Base-by-base conservation (phyloP, 1,140 invertebrate species). In the Sycobia sp. region DNA sequence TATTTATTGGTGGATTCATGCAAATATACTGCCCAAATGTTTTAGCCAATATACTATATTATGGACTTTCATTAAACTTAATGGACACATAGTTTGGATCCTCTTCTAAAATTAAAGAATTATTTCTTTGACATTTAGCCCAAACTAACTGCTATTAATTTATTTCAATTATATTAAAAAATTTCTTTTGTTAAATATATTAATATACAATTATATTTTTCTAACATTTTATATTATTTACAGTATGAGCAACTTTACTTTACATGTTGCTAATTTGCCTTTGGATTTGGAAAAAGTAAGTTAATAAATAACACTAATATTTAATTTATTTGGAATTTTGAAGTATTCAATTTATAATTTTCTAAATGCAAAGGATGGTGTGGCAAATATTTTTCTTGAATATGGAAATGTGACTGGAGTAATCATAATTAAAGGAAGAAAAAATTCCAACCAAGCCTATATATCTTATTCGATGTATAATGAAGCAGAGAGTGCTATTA, bases 261-360 rank as follows among this genome's bases (percentile, higher is more conserved):
- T 77, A 16, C 68, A 69, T 23, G 68, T 78, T 25, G 67, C 14
- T 13, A 70, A 74, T 44, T 53, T 78, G 16, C 76, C 76, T n/a
- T 0, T 11, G 4, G 72, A 77, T 29, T 58, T 78, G 23, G 67
- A 73, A n/a, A 46, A 76, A 67, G 76, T 78, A 72, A n/a, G 22
- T 56, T 29, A 16, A 34, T 34, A 36, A 13, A 29, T 34, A 41
- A 44, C 10, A 54, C 20, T 41, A 22, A 8, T 36, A 23, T 57
- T 44, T 16, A 36, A 7, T 47, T 34, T 0, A 32, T 29, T 39
- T 16, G 23, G 14, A 10, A 3, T 8, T 27, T 29, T 34, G 10
- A 11, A 32, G 49, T 43, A n/a, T 49, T 23, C 36, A 66, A 58
- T 14, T 38, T 49, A 22, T 65, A 10, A 18, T 59, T 18, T 49